Evolutionary conservation across 2,888 invertebrate species (phyloP).

Genomic region (Philopedon plagiatum): DNA sequence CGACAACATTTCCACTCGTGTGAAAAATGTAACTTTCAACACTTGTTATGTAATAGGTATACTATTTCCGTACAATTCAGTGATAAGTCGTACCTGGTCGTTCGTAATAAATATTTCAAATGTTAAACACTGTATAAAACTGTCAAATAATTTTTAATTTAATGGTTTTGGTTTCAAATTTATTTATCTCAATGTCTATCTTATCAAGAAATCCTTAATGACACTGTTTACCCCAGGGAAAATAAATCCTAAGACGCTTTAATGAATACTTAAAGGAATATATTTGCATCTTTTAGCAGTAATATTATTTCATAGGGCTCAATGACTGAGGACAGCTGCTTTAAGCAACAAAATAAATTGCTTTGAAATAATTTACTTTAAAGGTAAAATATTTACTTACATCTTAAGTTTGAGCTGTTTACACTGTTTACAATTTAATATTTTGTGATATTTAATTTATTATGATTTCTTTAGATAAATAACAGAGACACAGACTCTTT

Average conservation of each 20-base stretch:
- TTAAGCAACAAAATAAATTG: background rate
- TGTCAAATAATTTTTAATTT: background rate
- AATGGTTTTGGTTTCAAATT: background rate
- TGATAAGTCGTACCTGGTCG: too few relatives aligned
- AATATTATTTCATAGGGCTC: background rate
- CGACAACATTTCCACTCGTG: too few relatives aligned
- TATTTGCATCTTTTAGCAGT: conserved; percentile 6
- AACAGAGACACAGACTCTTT: too few relatives aligned
- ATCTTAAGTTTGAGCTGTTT: background rate
- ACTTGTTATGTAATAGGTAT: too few relatives aligned
- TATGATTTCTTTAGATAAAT: too few relatives aligned
- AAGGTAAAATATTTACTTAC: background rate
- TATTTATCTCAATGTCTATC: background rate
- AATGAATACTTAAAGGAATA: background rate
- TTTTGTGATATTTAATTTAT: too few relatives aligned
- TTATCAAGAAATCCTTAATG: background rate
- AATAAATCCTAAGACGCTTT: background rate
- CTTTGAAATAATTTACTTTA: background rate
- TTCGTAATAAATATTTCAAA: too few relatives aligned
- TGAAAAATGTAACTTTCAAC: too few relatives aligned
- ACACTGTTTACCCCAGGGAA: conserved; percentile 4
- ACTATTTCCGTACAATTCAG: too few relatives aligned
- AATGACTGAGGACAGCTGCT: background rate
- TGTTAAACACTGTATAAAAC: too few relatives aligned
- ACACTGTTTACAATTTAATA: background rate